Base-by-base conservation (phyloP, 2,888 invertebrate species). In the Xanthorhoe designata region DNA sequence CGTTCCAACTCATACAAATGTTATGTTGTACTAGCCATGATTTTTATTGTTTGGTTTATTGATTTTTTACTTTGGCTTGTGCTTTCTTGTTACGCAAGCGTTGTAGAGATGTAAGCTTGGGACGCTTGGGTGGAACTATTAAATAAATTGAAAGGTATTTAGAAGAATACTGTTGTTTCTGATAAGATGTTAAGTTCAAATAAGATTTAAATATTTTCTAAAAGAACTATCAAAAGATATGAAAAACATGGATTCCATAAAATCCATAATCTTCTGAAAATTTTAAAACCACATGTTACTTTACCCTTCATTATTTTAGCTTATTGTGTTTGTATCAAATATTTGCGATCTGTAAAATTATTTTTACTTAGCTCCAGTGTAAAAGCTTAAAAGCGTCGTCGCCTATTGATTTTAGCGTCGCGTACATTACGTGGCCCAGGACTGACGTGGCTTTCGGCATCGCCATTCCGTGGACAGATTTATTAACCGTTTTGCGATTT, bases 11-110 rank as follows among this genome's bases (percentile, higher is more conserved):
- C 78, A 78, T 79, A 83, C 78, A 84, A 85, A 85, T 84, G 72
- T 82, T 83, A 88, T 84, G 79, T 83, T 80, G 78, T 74, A 76
- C 74, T 76, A 76, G 79, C 74, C 82, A 83, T 90, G 88, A 89
- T 88, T 81, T 84, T 86, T 87, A 86, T 88, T 89, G 86, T 90
- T 87, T 88, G 85, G 78, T 70, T 74, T 92, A 93, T 93, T 93
- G 92, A 93, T 93, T 92, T 91, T 90, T 90, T 86, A 75, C 69
- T 70, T 73, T 78, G 78, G 78, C 82, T 84, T 79, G 77, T 82
- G 76, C 80, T 78, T 76, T 80, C 74, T 74, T 69, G 69, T 68
- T 77, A 76, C 79, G 77, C 69, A 75, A 68, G 73, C 65, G 71
- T 72, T 75, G 66, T 78, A 71, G 72, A 75, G 63, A 68, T 77